Evolutionary conservation across 2,797 vertebrate genomes (phyloP).

Genomic region (Platyrinchus mystaceus): DNA sequence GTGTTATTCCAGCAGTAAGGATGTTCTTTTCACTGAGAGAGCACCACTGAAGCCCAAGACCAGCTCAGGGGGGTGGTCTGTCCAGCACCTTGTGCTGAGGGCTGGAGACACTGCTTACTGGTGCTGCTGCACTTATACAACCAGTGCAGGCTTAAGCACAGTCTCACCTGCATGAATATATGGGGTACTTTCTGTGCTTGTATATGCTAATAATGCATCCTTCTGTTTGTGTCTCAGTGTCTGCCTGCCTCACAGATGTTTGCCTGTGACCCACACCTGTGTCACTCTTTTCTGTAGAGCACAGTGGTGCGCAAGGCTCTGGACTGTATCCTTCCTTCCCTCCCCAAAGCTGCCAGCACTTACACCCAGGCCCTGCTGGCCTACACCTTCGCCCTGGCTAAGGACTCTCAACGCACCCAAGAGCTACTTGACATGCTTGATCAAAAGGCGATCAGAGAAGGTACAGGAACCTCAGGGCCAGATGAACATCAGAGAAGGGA

Average conservation of each 20-base stretch:
- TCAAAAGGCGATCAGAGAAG: conserved; percentile 49
- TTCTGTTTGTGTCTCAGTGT: neutral
- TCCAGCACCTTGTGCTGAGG: neutral
- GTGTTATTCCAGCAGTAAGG: neutral
- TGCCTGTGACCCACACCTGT: neutral
- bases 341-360: conserved; percentile 58
- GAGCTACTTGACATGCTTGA: conserved; percentile 69
- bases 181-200: neutral
- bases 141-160: accelerated
- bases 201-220: neutral
- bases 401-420: conserved; percentile 63
- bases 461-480: neutral
- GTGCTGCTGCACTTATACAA: neutral
- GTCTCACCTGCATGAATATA: neutral
- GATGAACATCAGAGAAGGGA: neutral
- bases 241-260: neutral
- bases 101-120: neutral
- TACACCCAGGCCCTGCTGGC: conserved; percentile 82
- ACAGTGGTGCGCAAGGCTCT: conserved; percentile 70
- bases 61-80: neutral
- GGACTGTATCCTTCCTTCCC: conserved; percentile 67
- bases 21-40: neutral
- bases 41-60: neutral
- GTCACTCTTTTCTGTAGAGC: conserved; percentile 54
- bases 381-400: conserved; percentile 83